Evolutionary conservation across 2,888 invertebrate genomes (phyloP), one percentile per base, ranked within the genome.

Genomic region (Spicauda simplicius): DNA sequence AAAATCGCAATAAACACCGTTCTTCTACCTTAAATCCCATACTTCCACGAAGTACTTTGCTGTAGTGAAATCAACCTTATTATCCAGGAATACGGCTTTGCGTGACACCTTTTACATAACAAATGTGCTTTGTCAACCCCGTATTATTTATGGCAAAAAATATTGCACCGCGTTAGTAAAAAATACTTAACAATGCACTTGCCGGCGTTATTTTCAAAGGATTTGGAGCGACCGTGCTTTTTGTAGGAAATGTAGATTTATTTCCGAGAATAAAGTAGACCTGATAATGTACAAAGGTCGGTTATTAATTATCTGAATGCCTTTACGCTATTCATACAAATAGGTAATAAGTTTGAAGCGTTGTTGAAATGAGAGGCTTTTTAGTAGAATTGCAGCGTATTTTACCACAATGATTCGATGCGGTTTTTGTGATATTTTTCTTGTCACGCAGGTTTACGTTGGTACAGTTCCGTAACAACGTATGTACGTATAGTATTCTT

Each of bases 1-100:
- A 45, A 58, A 57, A 45, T 58, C 55, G 30, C 30, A 55, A 7
- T 7, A 16, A 11, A 55, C 30, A 30, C 19, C 14, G 0, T 16
- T n/a, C 48, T 48, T 16, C 5, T 25, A 25, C 25, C 2, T 16
- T 48, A 2, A 48, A 8, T 1, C 30, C 64, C 57, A 57, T 57
- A 7, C 50, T 57, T 58, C 52, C 55, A 57, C 41, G 45, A 59
- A 33, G 2, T 25, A 25, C 25, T 25, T 25, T 25, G 41, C 74
- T 68, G 71, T 71, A 72, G 33, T 33, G 73, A 70, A 73, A 74
- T 73, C 71, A 76, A 74, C 75, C 52, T 58, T 71, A 67, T 48
- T 0, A 0, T 25, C 12, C 12, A 0, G 5, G 0, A 5, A 25
- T 70, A 70, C 50, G 30, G 50, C 25, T 45, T 53, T 18, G 64